Evolutionary conservation across 2,797 vertebrate species (phyloP), one percentile per base, ranked within the genome.

Genomic region (Muraenolepis orangiensis): DNA sequence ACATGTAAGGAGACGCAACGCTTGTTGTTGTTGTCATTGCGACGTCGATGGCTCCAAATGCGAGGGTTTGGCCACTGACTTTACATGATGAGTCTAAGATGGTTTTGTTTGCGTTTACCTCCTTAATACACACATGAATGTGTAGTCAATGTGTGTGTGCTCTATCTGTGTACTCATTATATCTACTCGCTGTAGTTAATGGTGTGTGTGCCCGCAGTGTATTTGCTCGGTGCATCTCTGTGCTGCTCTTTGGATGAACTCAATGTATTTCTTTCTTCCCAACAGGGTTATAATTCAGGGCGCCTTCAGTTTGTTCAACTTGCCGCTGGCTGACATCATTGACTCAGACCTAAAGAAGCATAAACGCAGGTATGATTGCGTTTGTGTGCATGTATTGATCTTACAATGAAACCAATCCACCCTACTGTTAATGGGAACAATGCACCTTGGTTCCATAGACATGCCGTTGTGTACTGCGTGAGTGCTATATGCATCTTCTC

Each of bases 1-100:
- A 92, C 90, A 96, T 96, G 96, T 98, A 93, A 94, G 95, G 90
- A 77, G n/a, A n/a, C n/a, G n/a, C n/a, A n/a, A n/a, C n/a, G n/a
- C n/a, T n/a, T n/a, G n/a, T n/a, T n/a, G n/a, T n/a, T n/a, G n/a
- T n/a, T n/a, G n/a, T n/a, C n/a, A n/a, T n/a, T n/a, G n/a, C n/a
- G n/a, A n/a, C n/a, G n/a, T n/a, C n/a, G n/a, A n/a, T n/a, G n/a
- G n/a, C n/a, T n/a, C n/a, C n/a, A n/a, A n/a, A n/a, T n/a, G n/a
- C n/a, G n/a, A n/a, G n/a, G n/a, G n/a, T n/a, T n/a, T n/a, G n/a
- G n/a, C n/a, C n/a, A n/a, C n/a, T n/a, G n/a, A n/a, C n/a, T n/a
- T n/a, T n/a, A n/a, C n/a, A n/a, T n/a, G n/a, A n/a, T n/a, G n/a
- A 23, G n/a, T 23, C 57, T 20, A 12, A 2, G 8, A n/a, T 23